Evolutionary conservation across 2,888 invertebrate species (phyloP).

Genomic region (Troides helena): DNA sequence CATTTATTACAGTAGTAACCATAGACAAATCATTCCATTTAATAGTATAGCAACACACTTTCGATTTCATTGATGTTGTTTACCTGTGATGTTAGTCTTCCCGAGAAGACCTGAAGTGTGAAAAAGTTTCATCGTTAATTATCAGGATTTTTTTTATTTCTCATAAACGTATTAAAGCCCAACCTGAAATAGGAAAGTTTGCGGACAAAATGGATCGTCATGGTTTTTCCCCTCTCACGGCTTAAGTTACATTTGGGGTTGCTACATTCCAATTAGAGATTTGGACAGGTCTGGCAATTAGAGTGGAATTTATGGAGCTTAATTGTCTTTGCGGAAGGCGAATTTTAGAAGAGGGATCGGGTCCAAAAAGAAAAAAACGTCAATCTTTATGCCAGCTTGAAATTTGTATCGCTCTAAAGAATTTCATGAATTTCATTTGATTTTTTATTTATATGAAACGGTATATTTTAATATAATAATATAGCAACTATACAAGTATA

Average conservation of each 20-base stretch:
- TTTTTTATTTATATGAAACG: no score
- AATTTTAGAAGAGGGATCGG: slow-evolving; percentile 44
- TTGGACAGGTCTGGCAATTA: slow-evolving; percentile 59
- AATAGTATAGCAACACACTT: slow-evolving; percentile 57
- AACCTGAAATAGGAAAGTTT: slow-evolving; percentile 79
- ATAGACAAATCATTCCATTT: slow-evolving; percentile 63
- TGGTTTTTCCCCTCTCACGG: slow-evolving; percentile 45
- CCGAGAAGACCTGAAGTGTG: slow-evolving; percentile 82
- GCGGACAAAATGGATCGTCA: slow-evolving; percentile 70
- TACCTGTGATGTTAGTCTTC: slow-evolving; percentile 82
- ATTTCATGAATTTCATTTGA: background rate
- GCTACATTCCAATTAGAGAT: slow-evolving; percentile 60
- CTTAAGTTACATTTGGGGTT: slow-evolving; percentile 42
- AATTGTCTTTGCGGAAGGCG: slow-evolving; percentile 49
- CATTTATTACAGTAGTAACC: slow-evolving; percentile 52
- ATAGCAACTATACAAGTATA: background rate
- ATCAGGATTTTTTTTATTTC: slow-evolving; percentile 61
- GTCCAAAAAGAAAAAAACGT: slow-evolving; percentile 51
- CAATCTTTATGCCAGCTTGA: slow-evolving; percentile 46
- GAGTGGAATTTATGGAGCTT: slow-evolving; percentile 54
- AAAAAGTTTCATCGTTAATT: slow-evolving; percentile 79
- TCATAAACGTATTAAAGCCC: slow-evolving; percentile 64
- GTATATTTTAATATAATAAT: no score
- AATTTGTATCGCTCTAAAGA: slow-evolving; percentile 29
- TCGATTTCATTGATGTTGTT: slow-evolving; percentile 52